Percentiles rank a stretch among this genome's conserved stretches.
Evolutionary conservation across 1,140 invertebrate species (phyloP).

Genomic region (Cyclina sinensis): DNA sequence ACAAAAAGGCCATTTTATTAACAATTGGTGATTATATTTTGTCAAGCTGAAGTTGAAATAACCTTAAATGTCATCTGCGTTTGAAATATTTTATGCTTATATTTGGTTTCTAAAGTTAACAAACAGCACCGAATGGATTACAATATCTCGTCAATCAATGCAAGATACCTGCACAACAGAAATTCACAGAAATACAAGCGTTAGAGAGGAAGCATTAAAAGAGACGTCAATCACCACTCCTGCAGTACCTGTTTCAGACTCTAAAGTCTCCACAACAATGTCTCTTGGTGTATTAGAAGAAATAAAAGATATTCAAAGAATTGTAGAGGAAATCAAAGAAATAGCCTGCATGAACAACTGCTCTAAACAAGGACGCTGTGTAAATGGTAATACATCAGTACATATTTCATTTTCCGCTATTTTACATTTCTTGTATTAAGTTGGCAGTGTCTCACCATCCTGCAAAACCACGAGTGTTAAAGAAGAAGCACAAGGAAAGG

Average conservation of each 20-base stretch:
- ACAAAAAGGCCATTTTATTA: no score
- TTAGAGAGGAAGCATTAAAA: not conserved
- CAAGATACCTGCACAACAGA: conserved; percentile 10
- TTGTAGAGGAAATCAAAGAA: not conserved
- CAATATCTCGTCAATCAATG: conserved; percentile 5
- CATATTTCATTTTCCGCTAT: not conserved
- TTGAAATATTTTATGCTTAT: no score
- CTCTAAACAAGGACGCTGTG: not conserved
- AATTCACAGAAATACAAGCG: conserved; percentile 19
- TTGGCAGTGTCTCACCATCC: no score
- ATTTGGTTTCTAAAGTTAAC: not conserved
- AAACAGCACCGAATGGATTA: not conserved
- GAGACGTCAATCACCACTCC: not conserved
- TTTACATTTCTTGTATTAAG: no score
- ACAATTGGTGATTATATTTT: no score
- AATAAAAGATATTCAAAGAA: not conserved
- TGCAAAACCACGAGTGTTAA: no score
- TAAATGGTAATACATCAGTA: not conserved
- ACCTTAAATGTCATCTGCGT: no score
- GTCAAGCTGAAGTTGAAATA: no score
- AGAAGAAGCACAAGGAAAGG: no score
- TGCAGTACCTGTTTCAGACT: not conserved
- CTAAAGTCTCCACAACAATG: not conserved
- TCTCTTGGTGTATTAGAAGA: not conserved
- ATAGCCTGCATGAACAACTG: conserved; percentile 18